phyloP scores from a whole-genome alignment of 53 echinoderm and acorn worm species.

The Holothuria scabra region DNA sequence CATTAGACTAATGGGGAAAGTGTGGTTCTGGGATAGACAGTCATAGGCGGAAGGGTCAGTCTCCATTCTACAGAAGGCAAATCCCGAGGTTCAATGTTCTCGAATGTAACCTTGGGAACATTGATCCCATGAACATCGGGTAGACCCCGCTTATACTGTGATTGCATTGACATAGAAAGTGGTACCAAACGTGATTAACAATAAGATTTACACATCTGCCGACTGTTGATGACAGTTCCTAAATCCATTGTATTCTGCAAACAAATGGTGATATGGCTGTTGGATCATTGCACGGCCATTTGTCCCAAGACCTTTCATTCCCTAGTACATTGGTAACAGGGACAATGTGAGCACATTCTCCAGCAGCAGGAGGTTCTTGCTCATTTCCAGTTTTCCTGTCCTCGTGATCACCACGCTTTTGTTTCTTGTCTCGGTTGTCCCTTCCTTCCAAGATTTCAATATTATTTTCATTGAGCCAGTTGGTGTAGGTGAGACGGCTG shows the following conservation, averaged over 20 bases:
- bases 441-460: slow-evolving; percentile 3
- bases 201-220: too few species aligned
- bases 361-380: neutral
- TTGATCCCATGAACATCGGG: too few species aligned
- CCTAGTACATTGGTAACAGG: neutral
- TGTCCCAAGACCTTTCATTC: slow-evolving; percentile 27
- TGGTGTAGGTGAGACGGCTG: neutral
- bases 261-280: slow-evolving; percentile 9
- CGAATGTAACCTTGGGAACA: too few species aligned
- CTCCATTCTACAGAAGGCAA: too few species aligned
- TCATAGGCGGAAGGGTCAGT: too few species aligned
- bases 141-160: too few species aligned
- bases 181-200: too few species aligned
- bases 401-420: neutral
- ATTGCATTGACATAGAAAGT: too few species aligned
- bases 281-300: slow-evolving; percentile 13
- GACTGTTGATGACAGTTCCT: neutral
- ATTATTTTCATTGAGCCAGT: slow-evolving; percentile 23
- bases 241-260: slow-evolving; percentile 22
- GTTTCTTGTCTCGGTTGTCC: slow-evolving; percentile 26
- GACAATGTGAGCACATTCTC: slow-evolving; percentile 6
- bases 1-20: too few species aligned
- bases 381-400: neutral
- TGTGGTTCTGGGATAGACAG: too few species aligned
- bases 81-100: too few species aligned